Evolutionary conservation across 2,888 invertebrate genomes (phyloP).

Genomic region (Mayetiola destructor): DNA sequence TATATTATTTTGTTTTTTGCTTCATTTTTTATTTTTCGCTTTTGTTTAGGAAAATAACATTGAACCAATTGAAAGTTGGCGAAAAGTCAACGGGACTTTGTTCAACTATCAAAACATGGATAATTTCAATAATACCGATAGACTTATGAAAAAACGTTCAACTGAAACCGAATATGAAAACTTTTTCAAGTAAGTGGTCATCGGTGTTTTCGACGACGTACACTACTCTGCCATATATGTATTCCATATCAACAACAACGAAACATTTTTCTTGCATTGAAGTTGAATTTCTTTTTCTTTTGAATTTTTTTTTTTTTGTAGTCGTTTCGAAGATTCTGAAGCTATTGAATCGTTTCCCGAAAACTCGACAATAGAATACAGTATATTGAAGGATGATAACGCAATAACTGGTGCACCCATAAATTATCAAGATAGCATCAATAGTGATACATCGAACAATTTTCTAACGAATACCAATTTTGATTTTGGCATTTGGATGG

Average conservation of each 20-base stretch:
- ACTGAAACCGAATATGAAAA: neutral
- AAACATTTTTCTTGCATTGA: no score
- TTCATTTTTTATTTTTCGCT: no score
- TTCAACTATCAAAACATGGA: no score
- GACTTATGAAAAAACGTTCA: neutral
- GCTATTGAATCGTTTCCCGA: neutral
- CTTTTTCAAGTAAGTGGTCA: neutral
- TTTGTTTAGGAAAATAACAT: neutral
- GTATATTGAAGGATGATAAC: conserved; percentile 13
- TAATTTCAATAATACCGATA: neutral
- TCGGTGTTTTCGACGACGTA: no score
- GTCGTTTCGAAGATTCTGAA: conserved; percentile 12
- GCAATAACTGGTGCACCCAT: conserved; percentile 20
- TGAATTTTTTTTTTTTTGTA: conserved; percentile 6
- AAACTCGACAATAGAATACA: neutral
- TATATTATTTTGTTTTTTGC: no score
- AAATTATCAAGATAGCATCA: conserved; percentile 16
- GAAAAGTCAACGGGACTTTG: neutral
- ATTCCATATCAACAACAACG: no score
- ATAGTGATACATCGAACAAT: conserved; percentile 13
- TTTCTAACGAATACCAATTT: conserved; percentile 16
- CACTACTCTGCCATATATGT: no score
- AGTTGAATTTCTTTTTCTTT: neutral
- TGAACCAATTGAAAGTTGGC: neutral
- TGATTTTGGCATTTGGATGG: conserved; percentile 29